Conservation (phyloP, 2,113 vertebrate species). For the Lophochroa leadbeateri region DNA sequence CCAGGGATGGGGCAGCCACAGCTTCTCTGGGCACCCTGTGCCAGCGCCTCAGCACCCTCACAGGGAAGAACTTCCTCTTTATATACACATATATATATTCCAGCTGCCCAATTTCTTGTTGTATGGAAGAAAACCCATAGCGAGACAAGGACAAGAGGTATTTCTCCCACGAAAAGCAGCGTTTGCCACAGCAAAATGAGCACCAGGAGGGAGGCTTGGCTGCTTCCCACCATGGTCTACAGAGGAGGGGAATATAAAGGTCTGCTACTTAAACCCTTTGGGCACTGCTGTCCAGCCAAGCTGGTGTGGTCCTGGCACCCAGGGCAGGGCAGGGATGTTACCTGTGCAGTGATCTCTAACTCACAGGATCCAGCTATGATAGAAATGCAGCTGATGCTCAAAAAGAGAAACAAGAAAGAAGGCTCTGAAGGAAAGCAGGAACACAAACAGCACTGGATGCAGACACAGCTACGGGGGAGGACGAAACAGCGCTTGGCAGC, state of each 20-base stretch:
- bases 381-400: neutral
- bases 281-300: neutral
- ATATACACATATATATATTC: neutral
- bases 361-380: neutral
- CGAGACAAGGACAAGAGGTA: too few relatives aligned
- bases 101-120: neutral
- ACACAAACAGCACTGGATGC: neutral
- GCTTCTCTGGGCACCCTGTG: too few relatives aligned
- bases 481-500: neutral
- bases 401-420: neutral
- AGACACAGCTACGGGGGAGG: neutral
- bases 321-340: neutral
- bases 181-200: neutral
- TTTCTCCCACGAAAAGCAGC: neutral
- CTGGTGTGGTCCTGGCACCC: neutral
- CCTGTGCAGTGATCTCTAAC: rapidly evolving
- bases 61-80: neutral
- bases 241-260: neutral
- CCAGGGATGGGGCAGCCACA: too few relatives aligned
- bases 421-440: neutral
- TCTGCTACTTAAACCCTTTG: neutral
- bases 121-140: neutral
- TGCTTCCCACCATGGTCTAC: neutral
- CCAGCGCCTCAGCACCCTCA: too few relatives aligned
- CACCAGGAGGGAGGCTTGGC: neutral